These are phyloP conservation scores for Cardiocondyla obscurior DNA, from an alignment of 1,140 invertebrate species.

Conservation along the genomic window DNA sequence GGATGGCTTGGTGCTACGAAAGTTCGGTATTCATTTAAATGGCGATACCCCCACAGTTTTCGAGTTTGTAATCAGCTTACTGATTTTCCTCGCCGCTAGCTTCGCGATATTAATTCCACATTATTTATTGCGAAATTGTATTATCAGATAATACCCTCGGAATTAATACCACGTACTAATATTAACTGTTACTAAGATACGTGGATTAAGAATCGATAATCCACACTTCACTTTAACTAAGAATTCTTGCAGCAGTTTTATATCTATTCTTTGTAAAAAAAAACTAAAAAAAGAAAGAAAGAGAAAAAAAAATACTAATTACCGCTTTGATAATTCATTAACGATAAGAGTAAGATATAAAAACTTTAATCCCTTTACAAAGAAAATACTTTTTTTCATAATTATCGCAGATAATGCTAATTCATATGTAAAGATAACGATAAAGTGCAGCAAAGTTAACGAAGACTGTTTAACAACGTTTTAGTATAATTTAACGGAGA, in stretches of 20 bases:
- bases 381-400: not conserved
- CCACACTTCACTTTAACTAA: not conserved
- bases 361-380: slow-evolving; percentile 11
- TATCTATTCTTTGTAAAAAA: not conserved
- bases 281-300: not conserved
- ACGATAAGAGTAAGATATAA: not conserved
- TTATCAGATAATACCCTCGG: not conserved
- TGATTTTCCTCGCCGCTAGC: slow-evolving; percentile 29
- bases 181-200: not conserved
- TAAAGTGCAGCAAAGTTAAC: not conserved
- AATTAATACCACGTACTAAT: not conserved
- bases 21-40: slow-evolving; percentile 61
- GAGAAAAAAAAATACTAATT: not conserved
- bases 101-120: slow-evolving; percentile 2
- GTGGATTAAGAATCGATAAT: slow-evolving; percentile 18
- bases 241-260: not conserved
- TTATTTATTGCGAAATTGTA: slow-evolving; percentile 2
- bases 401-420: not conserved
- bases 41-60: slow-evolving; percentile 57
- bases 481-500: not conserved
- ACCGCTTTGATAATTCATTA: not conserved
- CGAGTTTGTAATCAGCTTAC: slow-evolving; percentile 60
- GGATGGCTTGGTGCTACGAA: slow-evolving; percentile 49
- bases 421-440: slow-evolving; percentile 9
- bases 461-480: not conserved